Base-by-base conservation (phyloP, 2,888 invertebrate species). In the Buathra laborator region DNA sequence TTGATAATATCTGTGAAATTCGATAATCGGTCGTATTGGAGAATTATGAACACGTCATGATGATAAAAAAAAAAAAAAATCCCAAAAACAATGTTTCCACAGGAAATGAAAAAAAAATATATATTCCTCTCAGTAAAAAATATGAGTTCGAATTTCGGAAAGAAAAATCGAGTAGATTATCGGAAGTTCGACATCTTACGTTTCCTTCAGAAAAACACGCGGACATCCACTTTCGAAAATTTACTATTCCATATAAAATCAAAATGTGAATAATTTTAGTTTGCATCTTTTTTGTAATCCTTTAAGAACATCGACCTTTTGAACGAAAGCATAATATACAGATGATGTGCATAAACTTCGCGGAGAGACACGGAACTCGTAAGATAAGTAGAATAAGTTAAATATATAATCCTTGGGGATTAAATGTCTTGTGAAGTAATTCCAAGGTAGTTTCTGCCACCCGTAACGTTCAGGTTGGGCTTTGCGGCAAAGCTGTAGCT, bases 381-480 rank as follows among this genome's bases (percentile, higher is more conserved):
- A 48, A 48, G 46, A 68, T 62, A 29, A 62, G 64, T 80, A 80
- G 70, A 75, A 80, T 80, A 75, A 80, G 76, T 84, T 79, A 64
- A 75, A 37, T 64, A 75, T 80, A 80, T 84, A 84, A 75, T 74
- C 84, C 74, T 75, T 29, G 29, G 76, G 72, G 68, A 53, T 12
- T 56, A 56, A 19, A 12, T 12, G 56, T 56, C 56, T 56, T 56
- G 24, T 9, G 10, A 56, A 84, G 46, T 75, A 75, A 75, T 74
- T 53, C 71, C 53, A 44, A 24, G 44, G 74, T 81, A 53, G 67
- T 51, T 29, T 37, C 44, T 44, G 29, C 64, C 6, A 37, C 56
- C 77, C 29, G 10, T 3, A 59, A 59, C 48, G 7, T 19, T 53
- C 75, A 29, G 64, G 37, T 37, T 37, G 43, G 29, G 53, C 59